phyloP scores from a whole-genome alignment of 2,888 invertebrate genomes.

The Trissonchulus sp. region DNA sequence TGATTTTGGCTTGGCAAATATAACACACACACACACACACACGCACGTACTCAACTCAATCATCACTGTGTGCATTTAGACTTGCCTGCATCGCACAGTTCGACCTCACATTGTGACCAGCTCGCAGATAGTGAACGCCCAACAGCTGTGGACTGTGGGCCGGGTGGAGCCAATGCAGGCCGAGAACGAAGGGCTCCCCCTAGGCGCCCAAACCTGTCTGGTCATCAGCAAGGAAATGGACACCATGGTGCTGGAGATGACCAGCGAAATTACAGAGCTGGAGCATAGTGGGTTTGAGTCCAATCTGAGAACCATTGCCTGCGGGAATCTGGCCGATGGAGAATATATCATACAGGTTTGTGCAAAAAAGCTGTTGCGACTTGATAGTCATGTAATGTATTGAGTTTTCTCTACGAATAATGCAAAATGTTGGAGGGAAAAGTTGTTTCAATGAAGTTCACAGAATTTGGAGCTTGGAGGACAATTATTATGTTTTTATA shows the following conservation, averaged over 20 bases:
- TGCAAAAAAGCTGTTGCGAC: neutral
- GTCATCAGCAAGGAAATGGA: conserved; percentile 40
- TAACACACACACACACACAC: too few species aligned
- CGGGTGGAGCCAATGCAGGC: conserved; percentile 21
- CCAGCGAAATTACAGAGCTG: conserved; percentile 65
- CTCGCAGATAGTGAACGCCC: conserved; percentile 38
- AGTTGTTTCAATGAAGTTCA: too few species aligned
- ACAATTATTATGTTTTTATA: too few species aligned
- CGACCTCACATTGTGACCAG: conserved; percentile 46
- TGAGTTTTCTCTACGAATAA: too few species aligned
- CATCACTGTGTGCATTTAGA: too few species aligned
- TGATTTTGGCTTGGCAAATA: too few species aligned
- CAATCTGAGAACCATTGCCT: conserved; percentile 79
- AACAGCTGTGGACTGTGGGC: conserved; percentile 47
- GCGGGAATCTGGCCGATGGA: conserved; percentile 86
- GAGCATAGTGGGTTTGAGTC: conserved; percentile 89
- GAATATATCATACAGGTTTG: conserved; percentile 75
- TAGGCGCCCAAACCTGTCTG: conserved; percentile 28
- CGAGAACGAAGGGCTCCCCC: neutral
- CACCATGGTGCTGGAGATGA: conserved; percentile 45
- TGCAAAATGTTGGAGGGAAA: too few species aligned
- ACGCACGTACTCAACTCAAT: too few species aligned
- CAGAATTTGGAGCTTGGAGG: too few species aligned
- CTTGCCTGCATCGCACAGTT: conserved; percentile 45
- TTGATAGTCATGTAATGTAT: conserved; percentile 10